Evolutionary conservation across 2,113 vertebrate genomes (phyloP).

Genomic region (Galbula dea): DNA sequence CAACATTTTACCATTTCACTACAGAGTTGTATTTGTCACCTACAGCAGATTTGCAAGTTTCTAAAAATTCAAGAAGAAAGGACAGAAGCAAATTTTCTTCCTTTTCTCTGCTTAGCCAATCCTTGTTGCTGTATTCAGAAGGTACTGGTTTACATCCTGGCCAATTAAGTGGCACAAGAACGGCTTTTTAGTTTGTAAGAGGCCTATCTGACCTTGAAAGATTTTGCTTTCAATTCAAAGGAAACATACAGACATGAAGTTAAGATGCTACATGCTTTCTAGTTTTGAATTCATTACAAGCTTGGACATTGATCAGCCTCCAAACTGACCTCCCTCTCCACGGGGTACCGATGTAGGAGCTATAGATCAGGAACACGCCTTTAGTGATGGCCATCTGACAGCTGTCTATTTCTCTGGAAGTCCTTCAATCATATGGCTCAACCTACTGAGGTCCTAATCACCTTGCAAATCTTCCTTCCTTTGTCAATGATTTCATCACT

Average conservation of each 20-base stretch:
- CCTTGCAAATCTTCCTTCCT: not conserved
- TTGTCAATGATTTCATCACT: not conserved
- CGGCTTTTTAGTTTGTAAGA: rapidly evolving
- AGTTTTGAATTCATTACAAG: not conserved
- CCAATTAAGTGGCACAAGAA: not conserved
- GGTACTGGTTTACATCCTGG: not conserved
- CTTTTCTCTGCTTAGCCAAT: not conserved
- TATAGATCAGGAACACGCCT: not conserved
- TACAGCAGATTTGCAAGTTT: not conserved
- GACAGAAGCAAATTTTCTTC: not conserved
- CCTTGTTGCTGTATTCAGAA: not conserved
- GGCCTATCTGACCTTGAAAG: not conserved
- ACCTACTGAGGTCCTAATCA: not conserved
- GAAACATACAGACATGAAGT: not conserved
- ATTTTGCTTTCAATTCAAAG: not conserved
- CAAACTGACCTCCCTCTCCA: not conserved
- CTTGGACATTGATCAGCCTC: not conserved
- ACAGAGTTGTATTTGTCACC: not conserved
- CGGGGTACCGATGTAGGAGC: rapidly evolving
- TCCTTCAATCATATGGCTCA: not conserved
- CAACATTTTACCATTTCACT: not conserved
- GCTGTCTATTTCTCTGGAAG: not conserved
- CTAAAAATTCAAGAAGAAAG: not conserved
- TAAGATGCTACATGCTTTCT: not conserved
- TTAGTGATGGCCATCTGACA: not conserved